These are phyloP conservation scores for Caracal caracal DNA, from an alignment of 2,113 vertebrate species.

Conservation along the genomic window DNA sequence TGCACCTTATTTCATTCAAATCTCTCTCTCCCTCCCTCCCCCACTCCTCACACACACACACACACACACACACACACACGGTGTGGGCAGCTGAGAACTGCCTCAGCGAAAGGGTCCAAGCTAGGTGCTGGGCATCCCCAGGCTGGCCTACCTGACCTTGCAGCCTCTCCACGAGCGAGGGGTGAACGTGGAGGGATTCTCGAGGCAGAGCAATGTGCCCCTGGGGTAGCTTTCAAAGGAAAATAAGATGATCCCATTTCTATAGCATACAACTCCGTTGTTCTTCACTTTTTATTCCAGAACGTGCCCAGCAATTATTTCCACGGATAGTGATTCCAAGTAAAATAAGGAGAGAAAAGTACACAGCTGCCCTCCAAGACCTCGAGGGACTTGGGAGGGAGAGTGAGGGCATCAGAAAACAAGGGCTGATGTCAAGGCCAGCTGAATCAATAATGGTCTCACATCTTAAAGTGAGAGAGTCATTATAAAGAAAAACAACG, in stretches of 20 bases:
- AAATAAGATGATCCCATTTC: slow-evolving; percentile 50
- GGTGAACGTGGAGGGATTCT: neutral
- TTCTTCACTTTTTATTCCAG: neutral
- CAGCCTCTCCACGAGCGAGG: rapidly evolving
- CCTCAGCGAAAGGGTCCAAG: neutral
- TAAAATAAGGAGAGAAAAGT: neutral
- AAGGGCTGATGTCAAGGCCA: neutral
- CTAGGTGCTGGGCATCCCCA: neutral
- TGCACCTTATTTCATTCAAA: neutral
- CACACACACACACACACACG: neutral
- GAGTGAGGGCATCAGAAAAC: neutral
- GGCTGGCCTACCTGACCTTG: neutral
- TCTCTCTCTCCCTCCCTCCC: too few species aligned
- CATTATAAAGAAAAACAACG: neutral
- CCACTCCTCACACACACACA: neutral
- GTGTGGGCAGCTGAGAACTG: neutral
- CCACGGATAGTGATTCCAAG: neutral
- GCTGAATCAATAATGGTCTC: neutral
- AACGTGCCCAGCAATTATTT: neutral
- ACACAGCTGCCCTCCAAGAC: neutral
- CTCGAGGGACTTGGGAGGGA: neutral
- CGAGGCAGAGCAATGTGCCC: rapidly evolving
- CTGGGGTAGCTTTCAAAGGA: neutral
- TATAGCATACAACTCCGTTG: neutral
- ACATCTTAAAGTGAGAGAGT: neutral